These are phyloP conservation scores for Lucifuga dentata DNA, from an alignment of 2,113 vertebrate species.

Conservation along the genomic window DNA sequence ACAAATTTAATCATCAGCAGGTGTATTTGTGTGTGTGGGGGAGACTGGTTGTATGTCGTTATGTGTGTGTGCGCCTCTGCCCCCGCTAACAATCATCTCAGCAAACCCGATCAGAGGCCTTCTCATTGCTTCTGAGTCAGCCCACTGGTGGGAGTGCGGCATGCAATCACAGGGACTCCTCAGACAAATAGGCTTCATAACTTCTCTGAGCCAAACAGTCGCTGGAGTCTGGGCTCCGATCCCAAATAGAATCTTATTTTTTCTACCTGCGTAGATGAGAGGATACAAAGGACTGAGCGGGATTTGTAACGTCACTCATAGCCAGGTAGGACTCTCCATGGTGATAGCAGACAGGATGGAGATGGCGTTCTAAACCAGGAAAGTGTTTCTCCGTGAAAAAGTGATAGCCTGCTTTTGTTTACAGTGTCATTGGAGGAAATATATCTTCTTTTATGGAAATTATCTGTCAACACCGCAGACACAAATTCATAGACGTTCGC, in stretches of 20 bases:
- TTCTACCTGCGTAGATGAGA: constrained; percentile 45
- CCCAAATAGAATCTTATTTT: constrained; percentile 68
- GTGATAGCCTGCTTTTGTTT: constrained; percentile 27
- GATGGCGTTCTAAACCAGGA: constrained; percentile 26
- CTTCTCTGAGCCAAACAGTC: constrained; percentile 53
- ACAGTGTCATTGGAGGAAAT: too few species aligned
- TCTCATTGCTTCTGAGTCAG: constrained; percentile 46
- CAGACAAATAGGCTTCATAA: constrained; percentile 73
- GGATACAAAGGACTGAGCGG: constrained; percentile 37
- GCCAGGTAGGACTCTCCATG: constrained; percentile 47
- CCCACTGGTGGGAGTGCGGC: constrained; percentile 34
- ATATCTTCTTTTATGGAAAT: constrained; percentile 23
- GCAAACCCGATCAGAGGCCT: constrained; percentile 68
- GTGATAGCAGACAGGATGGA: constrained; percentile 39
- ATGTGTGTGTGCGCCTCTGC: constrained; percentile 27
- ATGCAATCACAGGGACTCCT: constrained; percentile 51
- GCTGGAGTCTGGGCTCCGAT: constrained; percentile 35
- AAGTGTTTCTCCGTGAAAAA: constrained; percentile 32
- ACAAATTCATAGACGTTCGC: too few species aligned
- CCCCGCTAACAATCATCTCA: constrained; percentile 60
- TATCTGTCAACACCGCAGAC: background rate
- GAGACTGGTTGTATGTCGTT: constrained; percentile 51
- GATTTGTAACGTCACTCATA: constrained; percentile 29
- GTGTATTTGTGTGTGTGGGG: constrained; percentile 19
- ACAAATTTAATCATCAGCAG: constrained; percentile 59